Evolutionary conservation across 1,140 invertebrate species (phyloP), one percentile per base, ranked within the genome.

Genomic region (Dicyema japonicum): DNA sequence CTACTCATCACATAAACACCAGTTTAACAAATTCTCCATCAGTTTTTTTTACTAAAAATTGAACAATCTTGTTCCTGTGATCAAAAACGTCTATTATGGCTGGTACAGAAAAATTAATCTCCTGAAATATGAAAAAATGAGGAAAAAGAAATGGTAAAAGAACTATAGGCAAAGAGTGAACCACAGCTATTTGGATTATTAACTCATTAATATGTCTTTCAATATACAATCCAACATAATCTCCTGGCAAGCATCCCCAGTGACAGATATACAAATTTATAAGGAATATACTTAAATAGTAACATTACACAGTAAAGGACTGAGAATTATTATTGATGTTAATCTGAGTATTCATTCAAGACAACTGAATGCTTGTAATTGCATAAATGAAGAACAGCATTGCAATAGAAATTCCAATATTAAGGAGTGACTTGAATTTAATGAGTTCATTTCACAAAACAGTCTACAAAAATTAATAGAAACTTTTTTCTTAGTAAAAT

Each of bases 51-150:
- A 85, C 85, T 34, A 97, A 54, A 42, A 97, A 94, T 8, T 78
- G 90, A 82, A 82, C 92, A 60, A 94, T 85, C 43, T 85, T 62
- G 7, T 85, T 94, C 34, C 94, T 53, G 50, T 94, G 94, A 54
- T 94, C 85, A 54, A 94, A 94, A 50, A 94, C 94, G 54, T 94
- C 85, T 85, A 94, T 94, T 46, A 94, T 94, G 38, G 94, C 85
- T 38, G 85, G 85, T 21, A 97, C 85, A 55, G 94, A 94, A 29
- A 94, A 63, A 58, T 94, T 97, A 33, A 94, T 90, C 41, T 92
- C 82, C 71, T 80, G 44, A 15, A 60, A 62, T 34, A 35, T 28
- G 26, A 29, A 33, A 40, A 22, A 19, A 15, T 24, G 2, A 97
- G 60, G 25, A 94, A 74, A 92, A 94, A 51, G 94, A 97, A 1